Evolutionary conservation across 2,113 vertebrate species (phyloP).

Genomic region (Dicaeum eximium): DNA sequence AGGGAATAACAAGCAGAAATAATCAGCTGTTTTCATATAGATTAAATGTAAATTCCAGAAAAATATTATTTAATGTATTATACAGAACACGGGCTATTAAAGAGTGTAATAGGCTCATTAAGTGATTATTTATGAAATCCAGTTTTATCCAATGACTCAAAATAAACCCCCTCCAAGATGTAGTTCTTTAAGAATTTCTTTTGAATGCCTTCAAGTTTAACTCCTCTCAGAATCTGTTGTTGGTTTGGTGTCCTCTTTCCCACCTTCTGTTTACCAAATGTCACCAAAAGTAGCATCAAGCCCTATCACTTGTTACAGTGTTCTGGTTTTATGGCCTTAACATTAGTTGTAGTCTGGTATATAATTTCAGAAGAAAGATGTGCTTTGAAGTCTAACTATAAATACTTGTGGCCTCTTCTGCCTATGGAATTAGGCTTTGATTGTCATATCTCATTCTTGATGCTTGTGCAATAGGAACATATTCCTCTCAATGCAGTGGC

Average conservation of each 20-base stretch:
- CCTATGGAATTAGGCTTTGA: constrained; percentile 42
- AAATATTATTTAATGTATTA: neutral
- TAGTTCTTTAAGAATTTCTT: neutral
- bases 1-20: neutral
- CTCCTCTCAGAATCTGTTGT: neutral
- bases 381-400: constrained; percentile 34
- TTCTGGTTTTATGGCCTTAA: constrained; percentile 52
- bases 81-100: neutral
- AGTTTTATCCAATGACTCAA: neutral
- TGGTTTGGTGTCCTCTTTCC: neutral
- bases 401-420: constrained; percentile 37
- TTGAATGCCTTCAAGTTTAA: neutral
- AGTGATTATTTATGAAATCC: neutral
- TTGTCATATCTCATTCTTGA: constrained; percentile 38
- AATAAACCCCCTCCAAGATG: neutral
- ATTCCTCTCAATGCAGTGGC: constrained; percentile 51
- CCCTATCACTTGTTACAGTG: constrained; percentile 24
- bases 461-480: constrained; percentile 68
- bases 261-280: neutral
- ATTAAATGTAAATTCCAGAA: neutral
- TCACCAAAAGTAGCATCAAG: constrained; percentile 53
- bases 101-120: neutral
- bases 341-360: neutral
- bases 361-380: constrained; percentile 37
- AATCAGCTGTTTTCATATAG: neutral